Evolutionary conservation across 2,888 invertebrate genomes (phyloP).

Genomic region (Acleris holmiana): DNA sequence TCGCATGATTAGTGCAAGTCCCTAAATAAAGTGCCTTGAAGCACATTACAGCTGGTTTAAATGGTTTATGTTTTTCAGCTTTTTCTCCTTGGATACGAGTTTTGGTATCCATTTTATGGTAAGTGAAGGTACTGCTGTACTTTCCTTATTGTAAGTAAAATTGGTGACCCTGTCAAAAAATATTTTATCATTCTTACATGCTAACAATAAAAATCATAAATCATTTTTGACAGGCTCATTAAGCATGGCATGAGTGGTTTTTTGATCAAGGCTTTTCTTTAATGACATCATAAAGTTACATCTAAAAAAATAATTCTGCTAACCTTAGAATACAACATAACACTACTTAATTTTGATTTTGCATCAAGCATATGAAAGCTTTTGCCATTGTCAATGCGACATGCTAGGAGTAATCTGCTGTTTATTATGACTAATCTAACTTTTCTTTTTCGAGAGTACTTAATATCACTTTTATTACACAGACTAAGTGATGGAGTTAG

Average conservation of each 20-base stretch:
- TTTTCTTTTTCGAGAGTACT: no score
- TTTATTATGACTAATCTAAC: no score
- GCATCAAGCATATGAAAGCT: neutral
- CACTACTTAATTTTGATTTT: neutral
- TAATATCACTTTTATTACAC: no score
- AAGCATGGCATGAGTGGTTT: slow-evolving; percentile 42
- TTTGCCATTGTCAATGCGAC: no score
- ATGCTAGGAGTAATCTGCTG: no score
- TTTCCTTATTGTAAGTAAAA: slow-evolving; percentile 59
- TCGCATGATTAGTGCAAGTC: slow-evolving; percentile 23
- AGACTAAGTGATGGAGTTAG: no score
- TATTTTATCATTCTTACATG: slow-evolving; percentile 10
- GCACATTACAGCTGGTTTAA: slow-evolving; percentile 60
- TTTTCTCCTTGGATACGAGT: slow-evolving; percentile 79
- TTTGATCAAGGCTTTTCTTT: slow-evolving; percentile 39
- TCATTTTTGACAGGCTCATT: slow-evolving; percentile 52
- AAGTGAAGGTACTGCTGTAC: slow-evolving; percentile 81
- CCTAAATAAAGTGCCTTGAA: slow-evolving; percentile 14
- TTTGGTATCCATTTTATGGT: slow-evolving; percentile 78
- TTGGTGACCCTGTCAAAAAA: slow-evolving; percentile 58
- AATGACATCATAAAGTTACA: neutral
- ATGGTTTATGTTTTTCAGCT: slow-evolving; percentile 82
- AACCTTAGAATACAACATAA: neutral
- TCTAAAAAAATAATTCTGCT: neutral
- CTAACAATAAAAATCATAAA: slow-evolving; percentile 17